A percentile compares a stretch with the other conserved stretches of the same genome.
phyloP scores from a whole-genome alignment of 1,140 invertebrate species.

The Lamellibrachia luymesi region DNA sequence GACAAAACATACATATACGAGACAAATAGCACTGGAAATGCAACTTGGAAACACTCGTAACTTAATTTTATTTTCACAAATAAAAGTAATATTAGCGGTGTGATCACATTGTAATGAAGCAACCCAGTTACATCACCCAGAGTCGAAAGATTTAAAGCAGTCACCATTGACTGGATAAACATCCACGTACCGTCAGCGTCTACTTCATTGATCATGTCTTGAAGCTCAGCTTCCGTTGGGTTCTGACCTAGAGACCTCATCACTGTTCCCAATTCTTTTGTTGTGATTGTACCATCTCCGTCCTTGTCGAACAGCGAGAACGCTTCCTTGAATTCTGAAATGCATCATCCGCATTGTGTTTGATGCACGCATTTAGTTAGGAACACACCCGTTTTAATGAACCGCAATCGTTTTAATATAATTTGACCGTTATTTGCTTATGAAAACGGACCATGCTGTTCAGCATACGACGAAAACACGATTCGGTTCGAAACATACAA shows the following conservation, averaged over 20 bases:
- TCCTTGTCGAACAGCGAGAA: constrained; percentile 88
- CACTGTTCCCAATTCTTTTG: constrained; percentile 97
- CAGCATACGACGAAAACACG: background rate
- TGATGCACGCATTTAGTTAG: background rate
- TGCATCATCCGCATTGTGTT: background rate
- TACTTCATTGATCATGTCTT: constrained; percentile 99
- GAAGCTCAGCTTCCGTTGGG: constrained; percentile 96
- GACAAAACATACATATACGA: background rate
- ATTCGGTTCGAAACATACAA: background rate
- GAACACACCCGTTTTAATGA: background rate
- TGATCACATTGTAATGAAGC: background rate
- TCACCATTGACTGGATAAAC: background rate
- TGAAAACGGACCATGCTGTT: no score
- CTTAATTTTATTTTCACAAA: background rate
- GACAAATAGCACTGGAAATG: background rate
- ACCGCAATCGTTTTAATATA: background rate
- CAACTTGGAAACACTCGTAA: background rate
- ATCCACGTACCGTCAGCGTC: constrained; percentile 86
- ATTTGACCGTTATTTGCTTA: background rate
- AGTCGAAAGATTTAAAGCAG: background rate
- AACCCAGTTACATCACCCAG: background rate
- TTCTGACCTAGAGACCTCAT: constrained; percentile 98
- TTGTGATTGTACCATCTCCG: constrained; percentile 82
- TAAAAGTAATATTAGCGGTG: background rate
- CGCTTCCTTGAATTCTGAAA: constrained; percentile 70